These are phyloP conservation scores for Falco punctatus DNA, from an alignment of 2,113 vertebrate species.

Conservation along the genomic window DNA sequence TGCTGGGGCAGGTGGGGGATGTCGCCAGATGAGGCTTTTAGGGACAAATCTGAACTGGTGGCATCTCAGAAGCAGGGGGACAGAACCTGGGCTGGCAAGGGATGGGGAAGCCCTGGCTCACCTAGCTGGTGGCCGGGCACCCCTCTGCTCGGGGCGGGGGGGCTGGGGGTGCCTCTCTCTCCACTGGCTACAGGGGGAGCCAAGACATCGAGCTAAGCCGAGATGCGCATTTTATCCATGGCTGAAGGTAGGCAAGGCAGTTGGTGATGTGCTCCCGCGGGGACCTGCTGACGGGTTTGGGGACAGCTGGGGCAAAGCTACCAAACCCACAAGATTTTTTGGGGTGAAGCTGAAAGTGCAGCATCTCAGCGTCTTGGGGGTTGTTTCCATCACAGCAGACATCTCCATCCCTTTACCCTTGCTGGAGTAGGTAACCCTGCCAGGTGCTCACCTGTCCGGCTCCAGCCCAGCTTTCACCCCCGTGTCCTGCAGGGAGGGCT, in stretches of 20 bases:
- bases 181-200: conserved; percentile 63
- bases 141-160: not conserved
- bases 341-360: not conserved
- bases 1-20: accelerated
- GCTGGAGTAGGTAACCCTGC: accelerated
- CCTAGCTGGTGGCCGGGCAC: not conserved
- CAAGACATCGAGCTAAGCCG: conserved; percentile 11
- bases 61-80: not conserved
- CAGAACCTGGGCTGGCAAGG: not conserved
- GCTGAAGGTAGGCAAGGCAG: not conserved
- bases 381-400: not conserved
- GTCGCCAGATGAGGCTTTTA: accelerated
- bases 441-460: accelerated
- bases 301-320: not conserved
- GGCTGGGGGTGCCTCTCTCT: not conserved
- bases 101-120: not conserved
- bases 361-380: accelerated
- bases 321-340: accelerated
- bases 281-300: not conserved
- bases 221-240: accelerated
- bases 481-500: accelerated
- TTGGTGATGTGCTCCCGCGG: not conserved
- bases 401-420: not conserved
- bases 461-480: accelerated
- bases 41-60: not conserved